phyloP scores from a whole-genome alignment of 2,888 invertebrate genomes.

The Agonopterix subpropinquella region DNA sequence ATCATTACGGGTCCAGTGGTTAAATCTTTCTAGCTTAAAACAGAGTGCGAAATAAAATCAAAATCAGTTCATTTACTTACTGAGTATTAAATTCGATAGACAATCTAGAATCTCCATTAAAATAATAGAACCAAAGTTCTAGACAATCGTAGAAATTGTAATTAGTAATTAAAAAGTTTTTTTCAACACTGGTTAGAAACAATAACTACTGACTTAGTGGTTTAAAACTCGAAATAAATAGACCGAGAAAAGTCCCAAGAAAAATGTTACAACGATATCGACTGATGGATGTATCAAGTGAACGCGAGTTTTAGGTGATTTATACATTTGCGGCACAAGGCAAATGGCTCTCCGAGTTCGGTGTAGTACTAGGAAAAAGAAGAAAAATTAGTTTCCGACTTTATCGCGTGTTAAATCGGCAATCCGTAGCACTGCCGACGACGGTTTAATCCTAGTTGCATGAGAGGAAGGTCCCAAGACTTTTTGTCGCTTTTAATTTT shows the following conservation, averaged over 20 bases:
- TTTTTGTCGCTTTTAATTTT: conserved; percentile 29
- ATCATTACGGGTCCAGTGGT: too few species aligned
- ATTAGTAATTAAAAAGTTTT: too few species aligned
- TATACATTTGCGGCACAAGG: conserved; percentile 12
- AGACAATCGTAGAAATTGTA: too few species aligned
- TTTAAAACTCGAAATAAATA: too few species aligned
- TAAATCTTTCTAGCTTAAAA: too few species aligned
- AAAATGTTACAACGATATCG: conserved; percentile 1
- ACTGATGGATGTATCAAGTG: conserved; percentile 10
- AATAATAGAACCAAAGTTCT: too few species aligned
- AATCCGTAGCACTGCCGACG: conserved; percentile 42
- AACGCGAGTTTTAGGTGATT: conserved; percentile 8
- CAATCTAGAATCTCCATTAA: too few species aligned
- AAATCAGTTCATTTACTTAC: too few species aligned
- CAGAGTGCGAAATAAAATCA: too few species aligned
- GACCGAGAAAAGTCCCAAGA: not conserved
- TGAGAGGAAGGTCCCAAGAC: conserved; percentile 15
- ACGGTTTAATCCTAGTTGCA: conserved; percentile 48
- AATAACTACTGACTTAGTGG: too few species aligned
- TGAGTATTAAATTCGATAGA: too few species aligned
- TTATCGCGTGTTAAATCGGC: conserved; percentile 50
- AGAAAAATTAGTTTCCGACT: conserved; percentile 37
- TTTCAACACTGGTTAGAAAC: too few species aligned
- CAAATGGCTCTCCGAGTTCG: conserved; percentile 10
- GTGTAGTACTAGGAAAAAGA: conserved; percentile 8